Evolutionary conservation across 2,113 vertebrate genomes (phyloP).

Genomic region (Tenebrosternarchus preto): DNA sequence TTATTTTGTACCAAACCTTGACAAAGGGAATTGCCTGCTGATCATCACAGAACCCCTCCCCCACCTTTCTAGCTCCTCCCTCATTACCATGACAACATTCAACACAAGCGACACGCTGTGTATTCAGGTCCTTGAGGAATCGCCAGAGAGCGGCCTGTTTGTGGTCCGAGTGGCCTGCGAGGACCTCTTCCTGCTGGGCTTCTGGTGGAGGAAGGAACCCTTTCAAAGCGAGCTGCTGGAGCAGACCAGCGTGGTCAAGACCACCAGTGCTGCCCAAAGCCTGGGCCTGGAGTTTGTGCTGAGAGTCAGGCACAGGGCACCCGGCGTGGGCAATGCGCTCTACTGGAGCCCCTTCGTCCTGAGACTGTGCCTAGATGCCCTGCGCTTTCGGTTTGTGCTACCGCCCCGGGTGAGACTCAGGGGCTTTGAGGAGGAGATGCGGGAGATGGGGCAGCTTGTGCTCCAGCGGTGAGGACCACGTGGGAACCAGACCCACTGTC

Average conservation of each 20-base stretch:
- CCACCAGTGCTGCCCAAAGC: neutral
- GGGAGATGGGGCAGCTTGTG: slow-evolving; percentile 56
- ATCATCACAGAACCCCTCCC: slow-evolving; percentile 59
- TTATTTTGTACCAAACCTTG: too few species aligned
- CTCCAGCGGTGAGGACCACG: slow-evolving; percentile 52
- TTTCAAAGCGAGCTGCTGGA: slow-evolving; percentile 67
- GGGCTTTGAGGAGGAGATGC: slow-evolving; percentile 54
- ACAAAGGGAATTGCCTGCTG: too few species aligned
- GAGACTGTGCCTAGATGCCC: slow-evolving; percentile 64
- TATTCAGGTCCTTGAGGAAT: slow-evolving; percentile 66
- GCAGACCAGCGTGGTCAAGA: slow-evolving; percentile 48
- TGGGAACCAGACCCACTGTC: too few species aligned
- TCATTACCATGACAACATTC: slow-evolving; percentile 57
- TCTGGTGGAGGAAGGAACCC: slow-evolving; percentile 64
- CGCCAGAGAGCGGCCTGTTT: slow-evolving; percentile 62
- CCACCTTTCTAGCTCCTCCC: slow-evolving; percentile 66
- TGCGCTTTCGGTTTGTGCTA: slow-evolving; percentile 61
- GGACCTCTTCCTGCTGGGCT: slow-evolving; percentile 62
- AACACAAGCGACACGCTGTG: slow-evolving; percentile 54
- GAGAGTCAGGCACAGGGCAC: slow-evolving; percentile 53
- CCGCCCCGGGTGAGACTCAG: slow-evolving; percentile 29
- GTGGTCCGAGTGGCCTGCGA: slow-evolving; percentile 57
- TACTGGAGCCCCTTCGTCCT: slow-evolving; percentile 70
- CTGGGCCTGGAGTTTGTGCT: slow-evolving; percentile 62
- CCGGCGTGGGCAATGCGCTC: slow-evolving; percentile 59